A percentile compares a stretch with the other conserved stretches of the same genome.
These are phyloP conservation scores for Hippopotamyrus pictus DNA, from an alignment of 2,797 vertebrate genomes.

Conservation along the genomic window DNA sequence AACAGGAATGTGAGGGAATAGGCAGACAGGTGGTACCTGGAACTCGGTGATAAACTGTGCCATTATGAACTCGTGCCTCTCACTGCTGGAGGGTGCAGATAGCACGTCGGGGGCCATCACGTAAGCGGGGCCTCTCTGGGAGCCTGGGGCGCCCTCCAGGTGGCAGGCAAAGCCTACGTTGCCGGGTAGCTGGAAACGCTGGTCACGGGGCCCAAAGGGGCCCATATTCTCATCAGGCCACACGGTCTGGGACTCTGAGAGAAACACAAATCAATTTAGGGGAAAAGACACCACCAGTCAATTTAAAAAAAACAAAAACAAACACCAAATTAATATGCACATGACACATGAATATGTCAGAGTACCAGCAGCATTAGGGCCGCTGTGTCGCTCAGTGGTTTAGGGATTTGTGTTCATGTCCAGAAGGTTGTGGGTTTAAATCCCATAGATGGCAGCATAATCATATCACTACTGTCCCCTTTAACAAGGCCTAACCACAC, in stretches of 20 bases:
- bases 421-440: neutral
- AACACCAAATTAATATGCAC: neutral
- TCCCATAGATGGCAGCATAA: neutral
- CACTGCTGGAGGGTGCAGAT: conserved; percentile 60
- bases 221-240: conserved; percentile 81
- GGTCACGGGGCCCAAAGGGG: conserved; percentile 77
- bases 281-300: neutral
- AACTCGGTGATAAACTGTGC: conserved; percentile 72
- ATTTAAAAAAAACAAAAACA: neutral
- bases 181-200: conserved; percentile 77
- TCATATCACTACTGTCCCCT: neutral
- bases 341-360: neutral
- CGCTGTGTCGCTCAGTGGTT: neutral
- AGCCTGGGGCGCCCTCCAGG: conserved; percentile 56
- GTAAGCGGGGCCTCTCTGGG: conserved; percentile 44
- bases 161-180: conserved; percentile 78
- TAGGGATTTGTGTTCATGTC: neutral
- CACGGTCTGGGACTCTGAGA: conserved; percentile 66
- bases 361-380: neutral
- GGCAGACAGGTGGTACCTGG: conserved; percentile 61
- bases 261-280: neutral
- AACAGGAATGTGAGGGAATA: neutral
- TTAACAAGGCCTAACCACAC: neutral
- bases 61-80: conserved; percentile 75
- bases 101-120: conserved; percentile 66